Evolutionary conservation across 1,140 invertebrate genomes (phyloP).

Genomic region (Scaptomyza graminum): DNA sequence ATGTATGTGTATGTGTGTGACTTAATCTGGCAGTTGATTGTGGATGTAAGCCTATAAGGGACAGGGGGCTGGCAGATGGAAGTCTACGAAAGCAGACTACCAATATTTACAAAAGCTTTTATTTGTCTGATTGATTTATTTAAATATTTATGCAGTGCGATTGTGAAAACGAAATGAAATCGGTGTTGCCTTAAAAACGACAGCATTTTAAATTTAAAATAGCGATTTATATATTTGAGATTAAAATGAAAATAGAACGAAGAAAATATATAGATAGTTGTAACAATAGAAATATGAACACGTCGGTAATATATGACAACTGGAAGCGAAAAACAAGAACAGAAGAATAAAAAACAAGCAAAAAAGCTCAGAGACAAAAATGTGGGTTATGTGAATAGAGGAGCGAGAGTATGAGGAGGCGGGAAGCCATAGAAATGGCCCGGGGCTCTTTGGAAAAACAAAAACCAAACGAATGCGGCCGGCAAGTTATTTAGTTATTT

Average conservation of each 20-base stretch:
- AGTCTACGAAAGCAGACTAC: constrained; percentile 26
- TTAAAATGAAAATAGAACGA: neutral
- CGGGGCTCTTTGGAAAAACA: constrained; percentile 53
- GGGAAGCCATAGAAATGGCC: constrained; percentile 69
- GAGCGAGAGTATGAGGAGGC: neutral
- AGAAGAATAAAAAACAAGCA: neutral
- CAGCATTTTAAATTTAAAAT: neutral
- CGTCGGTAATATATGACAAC: constrained; percentile 51
- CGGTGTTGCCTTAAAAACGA: no score
- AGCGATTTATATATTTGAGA: neutral
- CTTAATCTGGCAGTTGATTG: constrained; percentile 55
- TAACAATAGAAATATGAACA: neutral
- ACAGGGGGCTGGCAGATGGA: constrained; percentile 40
- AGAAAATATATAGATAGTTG: neutral
- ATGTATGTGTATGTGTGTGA: constrained; percentile 11
- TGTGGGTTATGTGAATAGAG: constrained; percentile 48
- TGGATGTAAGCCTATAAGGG: constrained; percentile 2
- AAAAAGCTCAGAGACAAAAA: constrained; percentile 37
- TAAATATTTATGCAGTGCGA: constrained; percentile 47
- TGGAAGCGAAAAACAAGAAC: constrained; percentile 30
- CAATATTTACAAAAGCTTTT: constrained; percentile 52
- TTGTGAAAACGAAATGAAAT: neutral
- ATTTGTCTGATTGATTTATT: constrained; percentile 49
- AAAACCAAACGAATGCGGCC: constrained; percentile 68
- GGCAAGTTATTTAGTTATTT: constrained; percentile 71